Evolutionary conservation across 2,113 vertebrate genomes (phyloP).

Genomic region (Mesoclemmys tuberculata): DNA sequence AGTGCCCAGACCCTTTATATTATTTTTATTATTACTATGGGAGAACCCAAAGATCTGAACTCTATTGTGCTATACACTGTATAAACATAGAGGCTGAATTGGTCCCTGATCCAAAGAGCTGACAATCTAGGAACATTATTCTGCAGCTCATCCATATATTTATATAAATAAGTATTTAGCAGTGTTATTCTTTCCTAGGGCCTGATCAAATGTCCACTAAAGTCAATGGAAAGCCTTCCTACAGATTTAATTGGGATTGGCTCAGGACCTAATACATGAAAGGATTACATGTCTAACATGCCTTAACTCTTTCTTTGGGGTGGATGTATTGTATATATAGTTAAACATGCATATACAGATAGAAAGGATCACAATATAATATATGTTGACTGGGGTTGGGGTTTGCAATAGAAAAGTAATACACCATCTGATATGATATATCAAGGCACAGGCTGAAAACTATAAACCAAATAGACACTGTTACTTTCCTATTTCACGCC

Average conservation of each 20-base stretch:
- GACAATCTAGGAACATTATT: not conserved
- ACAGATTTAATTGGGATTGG: not conserved
- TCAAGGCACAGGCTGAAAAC: not conserved
- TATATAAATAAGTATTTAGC: not conserved
- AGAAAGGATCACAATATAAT: not conserved
- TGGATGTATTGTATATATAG: not conserved
- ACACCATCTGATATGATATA: fast-evolving
- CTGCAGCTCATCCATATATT: not conserved
- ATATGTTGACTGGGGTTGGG: not conserved
- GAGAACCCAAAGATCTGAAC: not conserved
- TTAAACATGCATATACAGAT: not conserved
- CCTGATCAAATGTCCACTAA: not conserved
- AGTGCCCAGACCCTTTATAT: not conserved
- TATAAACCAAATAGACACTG: not conserved
- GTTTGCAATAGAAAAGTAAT: not conserved
- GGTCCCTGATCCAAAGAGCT: fast-evolving
- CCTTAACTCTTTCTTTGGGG: not conserved
- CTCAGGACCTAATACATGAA: not conserved
- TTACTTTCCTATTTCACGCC: not conserved
- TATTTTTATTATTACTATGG: not conserved
- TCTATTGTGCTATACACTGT: not conserved
- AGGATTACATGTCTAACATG: not conserved
- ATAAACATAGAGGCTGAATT: not conserved
- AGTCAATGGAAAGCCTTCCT: not conserved
- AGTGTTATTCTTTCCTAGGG: not conserved